Conservation (phyloP, 1,140 invertebrate species). For the Drosophila micromelanica region DNA sequence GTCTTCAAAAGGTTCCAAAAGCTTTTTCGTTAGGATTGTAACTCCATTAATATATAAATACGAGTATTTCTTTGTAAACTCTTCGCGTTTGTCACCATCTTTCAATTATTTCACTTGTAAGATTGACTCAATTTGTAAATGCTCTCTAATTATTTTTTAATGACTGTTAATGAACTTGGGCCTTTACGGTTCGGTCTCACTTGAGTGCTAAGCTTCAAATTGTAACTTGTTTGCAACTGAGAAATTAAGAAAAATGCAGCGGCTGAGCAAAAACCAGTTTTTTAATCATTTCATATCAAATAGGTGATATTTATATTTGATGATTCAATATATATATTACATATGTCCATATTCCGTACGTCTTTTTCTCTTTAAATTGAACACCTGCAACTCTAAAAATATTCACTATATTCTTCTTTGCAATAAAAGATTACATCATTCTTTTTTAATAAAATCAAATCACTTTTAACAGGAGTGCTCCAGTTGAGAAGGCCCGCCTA, state of each 20-base stretch:
- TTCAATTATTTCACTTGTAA: constrained; percentile 22
- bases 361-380: too few species aligned
- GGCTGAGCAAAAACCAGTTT: constrained; percentile 21
- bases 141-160: constrained; percentile 18
- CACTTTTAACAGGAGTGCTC: too few species aligned
- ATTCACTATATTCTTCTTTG: too few species aligned
- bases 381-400: too few species aligned
- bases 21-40: too few species aligned
- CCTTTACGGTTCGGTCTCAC: constrained; percentile 2
- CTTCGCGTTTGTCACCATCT: constrained; percentile 2
- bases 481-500: too few species aligned
- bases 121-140: constrained; percentile 9
- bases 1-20: too few species aligned
- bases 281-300: neutral
- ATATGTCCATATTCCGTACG: too few species aligned
- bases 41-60: constrained; percentile 13
- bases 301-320: neutral
- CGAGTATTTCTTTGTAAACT: neutral
- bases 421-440: too few species aligned
- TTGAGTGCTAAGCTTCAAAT: constrained; percentile 51
- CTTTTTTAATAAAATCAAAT: too few species aligned
- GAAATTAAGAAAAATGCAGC: constrained; percentile 11
- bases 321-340: constrained; percentile 10
- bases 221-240: constrained; percentile 31
- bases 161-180: constrained; percentile 32